Percentiles rank a stretch among this genome's conserved stretches.
Conservation (phyloP, 1,140 invertebrate genomes). For the Aphelenchoides besseyi region DNA sequence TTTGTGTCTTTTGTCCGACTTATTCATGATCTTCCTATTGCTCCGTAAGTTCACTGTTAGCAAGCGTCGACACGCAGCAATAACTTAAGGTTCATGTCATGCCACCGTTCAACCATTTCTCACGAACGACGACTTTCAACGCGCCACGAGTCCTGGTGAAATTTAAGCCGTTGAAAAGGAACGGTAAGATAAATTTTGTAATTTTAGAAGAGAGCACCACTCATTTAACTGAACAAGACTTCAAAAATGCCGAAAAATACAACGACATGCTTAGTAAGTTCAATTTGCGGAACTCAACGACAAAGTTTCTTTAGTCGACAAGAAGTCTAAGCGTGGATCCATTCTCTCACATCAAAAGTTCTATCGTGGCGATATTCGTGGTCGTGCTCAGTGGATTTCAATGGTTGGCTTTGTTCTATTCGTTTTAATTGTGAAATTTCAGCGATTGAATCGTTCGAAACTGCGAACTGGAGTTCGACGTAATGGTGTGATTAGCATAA, state of each 20-base stretch:
- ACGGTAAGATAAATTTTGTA: neutral
- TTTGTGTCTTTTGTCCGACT: neutral
- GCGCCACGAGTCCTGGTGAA: conserved; percentile 6
- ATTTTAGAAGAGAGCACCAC: conserved; percentile 44
- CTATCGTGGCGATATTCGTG: conserved; percentile 51
- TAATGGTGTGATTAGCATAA: conserved; percentile 49
- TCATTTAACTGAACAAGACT: conserved; percentile 53
- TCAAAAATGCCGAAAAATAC: conserved; percentile 54
- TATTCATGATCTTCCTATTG: neutral
- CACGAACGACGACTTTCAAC: conserved; percentile 28
- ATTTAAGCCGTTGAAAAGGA: no score
- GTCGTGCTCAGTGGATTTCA: conserved; percentile 46
- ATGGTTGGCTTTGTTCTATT: conserved; percentile 25
- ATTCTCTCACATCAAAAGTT: conserved; percentile 50
- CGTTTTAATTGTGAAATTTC: neutral
- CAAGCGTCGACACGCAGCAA: neutral
- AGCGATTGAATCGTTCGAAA: conserved; percentile 1
- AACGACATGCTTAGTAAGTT: conserved; percentile 36
- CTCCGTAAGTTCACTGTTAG: conserved; percentile 4
- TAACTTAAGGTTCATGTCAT: conserved; percentile 2
- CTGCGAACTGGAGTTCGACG: conserved; percentile 19
- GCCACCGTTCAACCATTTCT: conserved; percentile 27
- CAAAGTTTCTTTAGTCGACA: conserved; percentile 33
- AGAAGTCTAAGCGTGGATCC: conserved; percentile 19
- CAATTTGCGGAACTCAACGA: no score